A percentile compares a stretch with the other conserved stretches of the same genome.
These are phyloP conservation scores for Nowickia ferox DNA, from an alignment of 2,888 invertebrate species.

Conservation along the genomic window DNA sequence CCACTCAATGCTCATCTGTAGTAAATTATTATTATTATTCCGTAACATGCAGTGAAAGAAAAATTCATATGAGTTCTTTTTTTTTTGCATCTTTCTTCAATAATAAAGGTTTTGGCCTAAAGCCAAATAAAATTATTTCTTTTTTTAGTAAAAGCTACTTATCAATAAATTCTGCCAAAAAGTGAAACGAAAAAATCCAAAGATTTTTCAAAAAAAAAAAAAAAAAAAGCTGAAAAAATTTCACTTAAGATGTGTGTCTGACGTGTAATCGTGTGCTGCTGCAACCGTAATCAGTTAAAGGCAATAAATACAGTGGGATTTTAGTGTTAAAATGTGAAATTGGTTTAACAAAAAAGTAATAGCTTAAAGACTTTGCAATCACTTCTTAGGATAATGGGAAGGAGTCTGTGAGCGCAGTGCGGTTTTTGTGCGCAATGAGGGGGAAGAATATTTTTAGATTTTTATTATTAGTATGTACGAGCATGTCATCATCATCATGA, in stretches of 20 bases:
- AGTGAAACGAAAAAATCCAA: conserved; percentile 8
- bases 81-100: conserved; percentile 36
- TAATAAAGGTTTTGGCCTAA: conserved; percentile 60
- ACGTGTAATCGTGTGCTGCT: not conserved
- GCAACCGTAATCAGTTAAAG: not conserved
- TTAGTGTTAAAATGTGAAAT: too few species aligned
- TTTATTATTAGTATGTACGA: too few species aligned
- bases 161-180: conserved; percentile 53
- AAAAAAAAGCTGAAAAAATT: not conserved
- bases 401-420: too few species aligned
- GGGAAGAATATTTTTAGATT: too few species aligned
- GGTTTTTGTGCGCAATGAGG: too few species aligned
- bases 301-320: not conserved
- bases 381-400: too few species aligned
- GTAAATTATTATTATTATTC: conserved; percentile 55
- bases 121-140: conserved; percentile 50
- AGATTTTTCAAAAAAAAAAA: not conserved
- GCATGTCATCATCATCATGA: conserved; percentile 2
- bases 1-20: conserved; percentile 46
- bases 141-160: conserved; percentile 47
- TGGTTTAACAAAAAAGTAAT: not conserved
- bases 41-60: conserved; percentile 60
- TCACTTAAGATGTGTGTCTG: not conserved
- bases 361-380: not conserved
- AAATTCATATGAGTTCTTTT: conserved; percentile 34